Evolutionary conservation across 2,113 vertebrate species (phyloP).

Genomic region (Hypanus sabinus): DNA sequence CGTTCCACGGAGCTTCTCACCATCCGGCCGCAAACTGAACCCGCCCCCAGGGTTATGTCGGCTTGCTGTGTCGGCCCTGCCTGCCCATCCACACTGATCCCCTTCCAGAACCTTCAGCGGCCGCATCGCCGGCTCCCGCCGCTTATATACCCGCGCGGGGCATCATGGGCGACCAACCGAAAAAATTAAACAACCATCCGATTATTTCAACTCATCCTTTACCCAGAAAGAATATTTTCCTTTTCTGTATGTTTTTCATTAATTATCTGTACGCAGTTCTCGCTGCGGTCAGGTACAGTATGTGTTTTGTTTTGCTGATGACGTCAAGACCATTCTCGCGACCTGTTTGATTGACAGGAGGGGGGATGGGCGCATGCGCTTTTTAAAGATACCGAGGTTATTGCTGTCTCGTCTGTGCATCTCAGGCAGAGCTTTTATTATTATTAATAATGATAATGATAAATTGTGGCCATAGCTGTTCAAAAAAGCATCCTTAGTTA

Average conservation of each 20-base stretch:
- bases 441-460: background rate
- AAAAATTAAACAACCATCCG: background rate
- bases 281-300: too few relatives aligned
- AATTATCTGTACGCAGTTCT: background rate
- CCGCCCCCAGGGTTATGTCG: background rate
- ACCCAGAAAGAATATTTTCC: too few relatives aligned
- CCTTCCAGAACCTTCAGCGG: conserved; percentile 31
- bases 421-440: too few relatives aligned
- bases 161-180: background rate
- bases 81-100: background rate
- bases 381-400: background rate
- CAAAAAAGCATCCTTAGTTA: too few relatives aligned
- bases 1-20: conserved; percentile 27
- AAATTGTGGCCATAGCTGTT: background rate
- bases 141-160: conserved; percentile 26
- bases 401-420: background rate
- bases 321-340: background rate
- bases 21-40: conserved; percentile 21
- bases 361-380: background rate
- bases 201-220: background rate
- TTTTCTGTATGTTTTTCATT: too few relatives aligned
- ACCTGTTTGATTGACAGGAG: background rate
- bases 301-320: background rate
- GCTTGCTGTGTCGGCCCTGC: background rate
- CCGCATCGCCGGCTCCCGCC: background rate